phyloP scores from a whole-genome alignment of 2,113 vertebrate species.

The Paracanthobrama guichenoti region DNA sequence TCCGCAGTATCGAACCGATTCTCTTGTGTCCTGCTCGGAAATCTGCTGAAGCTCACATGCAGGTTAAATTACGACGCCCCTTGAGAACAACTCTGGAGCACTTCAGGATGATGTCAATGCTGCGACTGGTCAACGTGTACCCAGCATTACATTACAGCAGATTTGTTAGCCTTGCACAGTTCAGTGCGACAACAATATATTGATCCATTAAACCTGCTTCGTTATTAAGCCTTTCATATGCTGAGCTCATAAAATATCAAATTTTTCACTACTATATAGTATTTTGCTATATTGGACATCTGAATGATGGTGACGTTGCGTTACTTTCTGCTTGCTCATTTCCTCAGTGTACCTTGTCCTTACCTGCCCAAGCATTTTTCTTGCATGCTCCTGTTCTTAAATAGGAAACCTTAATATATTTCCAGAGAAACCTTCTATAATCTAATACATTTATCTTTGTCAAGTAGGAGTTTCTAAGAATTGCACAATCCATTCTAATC shows the following conservation, averaged over 20 bases:
- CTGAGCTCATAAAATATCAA: not conserved
- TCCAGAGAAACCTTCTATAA: constrained; percentile 15
- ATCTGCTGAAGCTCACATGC: constrained; percentile 63
- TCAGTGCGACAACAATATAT: constrained; percentile 58
- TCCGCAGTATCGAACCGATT: constrained; percentile 54
- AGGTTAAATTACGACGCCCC: constrained; percentile 65
- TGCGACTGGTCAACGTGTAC: constrained; percentile 64
- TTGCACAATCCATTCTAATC: constrained; percentile 37
- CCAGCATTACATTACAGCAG: constrained; percentile 75
- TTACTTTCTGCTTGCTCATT: not conserved
- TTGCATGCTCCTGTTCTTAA: constrained; percentile 6
- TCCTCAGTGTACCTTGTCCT: not conserved
- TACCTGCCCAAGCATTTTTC: not conserved
- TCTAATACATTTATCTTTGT: constrained; percentile 25
- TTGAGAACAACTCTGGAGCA: constrained; percentile 51
- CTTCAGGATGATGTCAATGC: constrained; percentile 60
- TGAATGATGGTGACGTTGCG: not conserved
- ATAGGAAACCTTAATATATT: not conserved
- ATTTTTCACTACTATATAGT: not conserved
- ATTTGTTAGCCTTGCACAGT: constrained; percentile 71
- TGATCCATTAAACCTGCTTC: constrained; percentile 56
- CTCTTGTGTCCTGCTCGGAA: constrained; percentile 61
- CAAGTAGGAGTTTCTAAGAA: constrained; percentile 20
- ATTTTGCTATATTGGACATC: not conserved
- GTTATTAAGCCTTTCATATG: constrained; percentile 16